Percentiles rank a stretch among this genome's conserved stretches.
These are phyloP conservation scores for Mergus octosetaceus DNA, from an alignment of 2,797 vertebrate genomes.

Conservation along the genomic window DNA sequence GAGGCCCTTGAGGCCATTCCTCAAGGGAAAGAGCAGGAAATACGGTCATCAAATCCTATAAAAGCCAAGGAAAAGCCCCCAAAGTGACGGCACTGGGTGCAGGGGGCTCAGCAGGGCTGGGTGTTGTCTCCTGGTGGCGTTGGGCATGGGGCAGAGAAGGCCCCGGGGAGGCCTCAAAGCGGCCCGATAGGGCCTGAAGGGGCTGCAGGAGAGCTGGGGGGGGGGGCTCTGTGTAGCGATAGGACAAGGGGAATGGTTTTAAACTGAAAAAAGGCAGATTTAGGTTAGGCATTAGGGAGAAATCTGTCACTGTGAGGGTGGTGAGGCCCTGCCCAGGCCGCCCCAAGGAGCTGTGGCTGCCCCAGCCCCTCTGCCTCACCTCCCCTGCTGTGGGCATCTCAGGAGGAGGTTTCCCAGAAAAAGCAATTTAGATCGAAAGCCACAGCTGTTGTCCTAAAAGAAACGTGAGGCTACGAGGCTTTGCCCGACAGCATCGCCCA, in stretches of 20 bases:
- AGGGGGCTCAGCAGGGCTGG: neutral
- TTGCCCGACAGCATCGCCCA: neutral
- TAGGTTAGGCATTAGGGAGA: too few species aligned
- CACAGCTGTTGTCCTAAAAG: neutral
- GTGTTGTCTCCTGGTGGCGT: too few species aligned
- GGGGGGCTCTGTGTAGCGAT: too few species aligned
- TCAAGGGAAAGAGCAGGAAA: neutral
- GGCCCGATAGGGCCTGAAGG: too few species aligned
- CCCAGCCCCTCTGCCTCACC: neutral
- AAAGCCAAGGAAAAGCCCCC: neutral
- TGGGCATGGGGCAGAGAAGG: too few species aligned
- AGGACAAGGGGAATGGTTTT: too few species aligned
- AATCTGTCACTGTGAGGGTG: too few species aligned
- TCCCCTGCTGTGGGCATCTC: neutral
- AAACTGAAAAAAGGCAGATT: too few species aligned
- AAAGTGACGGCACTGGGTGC: neutral
- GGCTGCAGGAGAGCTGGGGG: too few species aligned
- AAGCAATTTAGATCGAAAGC: neutral
- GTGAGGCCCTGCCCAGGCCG: too few species aligned
- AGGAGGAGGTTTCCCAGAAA: neutral
- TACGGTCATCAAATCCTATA: neutral
- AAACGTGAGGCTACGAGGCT: neutral
- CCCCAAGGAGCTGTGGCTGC: too few species aligned
- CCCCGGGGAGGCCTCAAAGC: too few species aligned
- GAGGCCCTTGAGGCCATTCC: neutral